A percentile compares a stretch with the other conserved stretches of the same genome.
Conservation (phyloP, 2,113 vertebrate species). For the Takifugu flavidus region DNA sequence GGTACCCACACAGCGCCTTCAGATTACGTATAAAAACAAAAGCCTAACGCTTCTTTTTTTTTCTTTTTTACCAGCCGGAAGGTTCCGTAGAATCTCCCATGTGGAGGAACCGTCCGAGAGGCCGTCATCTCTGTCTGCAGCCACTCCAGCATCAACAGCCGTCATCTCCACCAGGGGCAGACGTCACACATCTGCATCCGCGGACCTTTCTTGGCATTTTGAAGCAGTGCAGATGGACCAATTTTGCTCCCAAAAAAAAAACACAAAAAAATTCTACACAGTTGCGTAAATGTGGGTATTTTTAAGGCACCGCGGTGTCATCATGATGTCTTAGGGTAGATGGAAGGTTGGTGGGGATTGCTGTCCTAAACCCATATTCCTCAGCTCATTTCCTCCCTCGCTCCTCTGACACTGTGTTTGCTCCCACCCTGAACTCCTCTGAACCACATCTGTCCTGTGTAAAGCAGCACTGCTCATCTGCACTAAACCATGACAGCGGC, state of each 20-base stretch:
- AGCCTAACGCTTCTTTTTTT: not conserved
- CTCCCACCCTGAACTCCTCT: not conserved
- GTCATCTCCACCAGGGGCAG: constrained; percentile 18
- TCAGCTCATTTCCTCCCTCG: not conserved
- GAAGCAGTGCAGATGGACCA: constrained; percentile 24
- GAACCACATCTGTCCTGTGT: not conserved
- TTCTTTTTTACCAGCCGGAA: constrained; percentile 2
- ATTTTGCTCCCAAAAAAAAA: not conserved
- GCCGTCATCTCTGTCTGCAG: constrained; percentile 24
- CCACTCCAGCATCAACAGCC: constrained; percentile 1
- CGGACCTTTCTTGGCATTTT: not conserved
- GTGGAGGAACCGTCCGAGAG: constrained; percentile 10
- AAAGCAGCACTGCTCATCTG: constrained; percentile 21
- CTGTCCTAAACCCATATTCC: not conserved
- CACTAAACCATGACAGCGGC: constrained; percentile 12
- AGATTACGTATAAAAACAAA: too few relatives aligned
- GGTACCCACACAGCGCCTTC: not conserved
- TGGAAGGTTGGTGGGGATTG: too few relatives aligned
- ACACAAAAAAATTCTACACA: too few relatives aligned
- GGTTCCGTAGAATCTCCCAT: constrained; percentile 7
- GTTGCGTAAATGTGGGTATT: not conserved
- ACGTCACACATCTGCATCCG: too few relatives aligned
- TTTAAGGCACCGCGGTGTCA: not conserved
- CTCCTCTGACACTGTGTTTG: not conserved
- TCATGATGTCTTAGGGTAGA: too few relatives aligned